These are phyloP conservation scores for Periphyllus acericola DNA, from an alignment of 2,888 invertebrate species.

Conservation along the genomic window DNA sequence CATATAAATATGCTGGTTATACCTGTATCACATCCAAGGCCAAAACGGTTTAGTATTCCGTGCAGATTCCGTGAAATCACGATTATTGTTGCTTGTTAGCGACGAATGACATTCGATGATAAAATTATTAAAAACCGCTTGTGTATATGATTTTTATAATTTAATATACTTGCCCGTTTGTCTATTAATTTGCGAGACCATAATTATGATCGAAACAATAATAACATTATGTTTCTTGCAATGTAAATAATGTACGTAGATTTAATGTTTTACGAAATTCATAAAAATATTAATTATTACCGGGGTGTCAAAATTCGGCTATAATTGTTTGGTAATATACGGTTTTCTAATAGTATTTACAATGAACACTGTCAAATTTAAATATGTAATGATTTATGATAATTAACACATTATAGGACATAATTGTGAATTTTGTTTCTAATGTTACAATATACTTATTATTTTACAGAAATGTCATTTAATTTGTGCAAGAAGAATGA, in stretches of 20 bases:
- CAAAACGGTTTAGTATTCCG: conserved; percentile 17
- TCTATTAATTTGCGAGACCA: not conserved
- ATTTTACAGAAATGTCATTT: conserved; percentile 61
- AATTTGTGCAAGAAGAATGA: conserved; percentile 63
- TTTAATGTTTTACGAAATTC: not conserved
- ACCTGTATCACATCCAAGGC: not conserved
- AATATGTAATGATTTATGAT: no score
- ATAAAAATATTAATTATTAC: not conserved
- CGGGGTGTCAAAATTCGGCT: no score
- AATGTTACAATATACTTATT: not conserved
- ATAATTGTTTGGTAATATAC: not conserved
- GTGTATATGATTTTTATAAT: no score
- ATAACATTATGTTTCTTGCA: not conserved
- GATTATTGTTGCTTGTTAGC: not conserved
- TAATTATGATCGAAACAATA: not conserved
- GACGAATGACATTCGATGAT: not conserved
- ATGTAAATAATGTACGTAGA: not conserved
- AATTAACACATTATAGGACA: no score
- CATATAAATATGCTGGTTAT: not conserved
- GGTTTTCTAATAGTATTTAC: no score
- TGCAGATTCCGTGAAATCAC: not conserved
- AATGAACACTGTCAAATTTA: no score
- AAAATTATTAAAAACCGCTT: not conserved
- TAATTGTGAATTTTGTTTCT: no score
- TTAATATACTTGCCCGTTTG: no score